Conservation (phyloP, 2,797 vertebrate genomes). For the Cuculus canorus region DNA sequence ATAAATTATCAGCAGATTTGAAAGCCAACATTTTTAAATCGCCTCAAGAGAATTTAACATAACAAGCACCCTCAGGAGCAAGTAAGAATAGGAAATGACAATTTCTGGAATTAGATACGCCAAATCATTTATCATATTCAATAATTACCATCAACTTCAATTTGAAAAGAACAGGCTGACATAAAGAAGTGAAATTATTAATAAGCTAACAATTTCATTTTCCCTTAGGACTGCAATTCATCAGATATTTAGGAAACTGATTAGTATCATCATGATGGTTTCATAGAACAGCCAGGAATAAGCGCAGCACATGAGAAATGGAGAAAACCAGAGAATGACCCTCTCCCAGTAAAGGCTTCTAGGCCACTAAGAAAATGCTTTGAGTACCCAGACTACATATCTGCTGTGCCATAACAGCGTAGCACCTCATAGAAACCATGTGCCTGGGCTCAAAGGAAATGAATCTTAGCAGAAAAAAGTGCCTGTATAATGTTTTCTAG, state of each 20-base stretch:
- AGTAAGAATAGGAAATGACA: background rate
- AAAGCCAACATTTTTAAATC: background rate
- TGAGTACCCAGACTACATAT: background rate
- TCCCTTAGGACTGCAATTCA: background rate
- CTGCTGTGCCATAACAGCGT: background rate
- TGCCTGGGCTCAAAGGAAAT: background rate
- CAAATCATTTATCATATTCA: slow-evolving; percentile 13
- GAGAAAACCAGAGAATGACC: background rate
- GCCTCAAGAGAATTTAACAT: background rate
- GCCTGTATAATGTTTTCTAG: background rate
- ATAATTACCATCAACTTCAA: background rate
- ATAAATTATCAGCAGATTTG: background rate
- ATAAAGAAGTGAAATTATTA: slow-evolving; percentile 29
- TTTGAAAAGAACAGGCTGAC: slow-evolving; percentile 17
- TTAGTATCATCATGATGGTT: background rate
- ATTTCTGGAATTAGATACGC: background rate
- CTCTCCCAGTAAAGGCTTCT: background rate
- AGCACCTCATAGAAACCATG: background rate
- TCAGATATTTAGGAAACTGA: background rate
- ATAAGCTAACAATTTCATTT: slow-evolving; percentile 20
- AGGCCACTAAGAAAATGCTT: background rate
- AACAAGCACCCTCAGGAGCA: background rate
- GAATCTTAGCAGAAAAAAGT: background rate
- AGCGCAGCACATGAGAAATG: background rate
- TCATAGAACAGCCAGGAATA: background rate